Conservation (phyloP, 2,113 vertebrate genomes). For the Paramisgurnus dabryanus region DNA sequence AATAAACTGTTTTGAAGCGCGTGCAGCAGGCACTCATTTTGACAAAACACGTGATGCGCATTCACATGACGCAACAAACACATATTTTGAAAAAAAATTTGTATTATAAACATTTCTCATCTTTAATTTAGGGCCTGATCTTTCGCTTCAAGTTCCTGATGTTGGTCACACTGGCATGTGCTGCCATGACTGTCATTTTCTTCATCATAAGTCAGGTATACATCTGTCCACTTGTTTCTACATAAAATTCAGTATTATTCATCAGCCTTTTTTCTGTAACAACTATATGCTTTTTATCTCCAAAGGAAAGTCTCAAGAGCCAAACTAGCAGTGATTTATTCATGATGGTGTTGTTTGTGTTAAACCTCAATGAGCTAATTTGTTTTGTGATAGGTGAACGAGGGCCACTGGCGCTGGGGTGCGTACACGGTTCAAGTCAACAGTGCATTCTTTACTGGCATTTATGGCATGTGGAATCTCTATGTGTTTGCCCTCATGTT, state of each 20-base stretch:
- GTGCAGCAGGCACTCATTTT: no score
- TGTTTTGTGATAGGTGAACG: conserved; percentile 81
- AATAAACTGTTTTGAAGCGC: no score
- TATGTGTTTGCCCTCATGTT: conserved; percentile 98
- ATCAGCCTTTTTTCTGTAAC: no score
- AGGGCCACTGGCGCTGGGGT: conserved; percentile 97
- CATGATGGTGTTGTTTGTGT: neutral
- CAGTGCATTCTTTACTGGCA: conserved; percentile 97
- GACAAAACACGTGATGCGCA: no score
- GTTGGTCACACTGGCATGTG: conserved; percentile 94
- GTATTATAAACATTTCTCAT: neutral
- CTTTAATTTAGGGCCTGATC: conserved; percentile 84
- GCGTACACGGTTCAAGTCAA: conserved; percentile 87
- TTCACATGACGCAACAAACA: no score
- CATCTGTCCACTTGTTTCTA: neutral
- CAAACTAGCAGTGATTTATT: neutral
- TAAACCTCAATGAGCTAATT: neutral
- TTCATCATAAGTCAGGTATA: conserved; percentile 97
- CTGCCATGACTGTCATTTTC: conserved; percentile 96
- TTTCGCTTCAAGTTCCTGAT: conserved; percentile 99
- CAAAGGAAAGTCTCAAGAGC: no score
- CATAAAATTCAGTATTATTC: neutral
- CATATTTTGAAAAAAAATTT: no score
- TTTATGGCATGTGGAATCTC: conserved; percentile 99
- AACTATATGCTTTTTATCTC: no score